A percentile compares a stretch with the other conserved stretches of the same genome.
Conservation (phyloP, 2,797 vertebrate species). For the Aphelocoma californica region DNA sequence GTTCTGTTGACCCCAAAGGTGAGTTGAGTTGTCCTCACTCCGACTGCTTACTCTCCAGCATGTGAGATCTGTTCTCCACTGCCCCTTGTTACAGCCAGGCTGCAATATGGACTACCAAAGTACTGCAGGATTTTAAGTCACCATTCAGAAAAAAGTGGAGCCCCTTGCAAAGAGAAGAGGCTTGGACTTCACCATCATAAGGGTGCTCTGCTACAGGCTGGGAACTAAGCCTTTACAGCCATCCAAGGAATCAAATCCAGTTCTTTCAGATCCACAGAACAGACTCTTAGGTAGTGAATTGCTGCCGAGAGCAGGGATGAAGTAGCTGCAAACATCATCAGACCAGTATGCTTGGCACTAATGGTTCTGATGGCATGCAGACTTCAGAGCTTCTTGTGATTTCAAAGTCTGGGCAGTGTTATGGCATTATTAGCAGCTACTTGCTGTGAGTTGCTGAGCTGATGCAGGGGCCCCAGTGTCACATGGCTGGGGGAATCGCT, state of each 20-base stretch:
- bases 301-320: background rate
- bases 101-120: background rate
- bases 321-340: background rate
- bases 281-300: background rate
- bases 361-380: background rate
- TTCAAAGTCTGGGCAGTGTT: background rate
- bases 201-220: background rate
- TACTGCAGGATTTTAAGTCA: background rate
- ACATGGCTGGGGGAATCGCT: background rate
- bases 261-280: background rate
- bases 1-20: background rate
- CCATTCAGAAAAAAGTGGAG: background rate
- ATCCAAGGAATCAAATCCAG: accelerated
- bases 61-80: background rate
- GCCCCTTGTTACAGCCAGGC: background rate
- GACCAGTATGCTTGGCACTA: background rate
- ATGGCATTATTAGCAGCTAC: background rate
- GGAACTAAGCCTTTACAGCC: background rate
- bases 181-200: background rate
- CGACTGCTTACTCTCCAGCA: background rate
- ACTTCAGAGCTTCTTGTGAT: background rate
- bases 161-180: background rate
- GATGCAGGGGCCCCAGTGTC: background rate
- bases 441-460: background rate
- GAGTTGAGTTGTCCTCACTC: background rate